Conservation (phyloP, 1,140 invertebrate species). For the Heliconius nattereri region DNA sequence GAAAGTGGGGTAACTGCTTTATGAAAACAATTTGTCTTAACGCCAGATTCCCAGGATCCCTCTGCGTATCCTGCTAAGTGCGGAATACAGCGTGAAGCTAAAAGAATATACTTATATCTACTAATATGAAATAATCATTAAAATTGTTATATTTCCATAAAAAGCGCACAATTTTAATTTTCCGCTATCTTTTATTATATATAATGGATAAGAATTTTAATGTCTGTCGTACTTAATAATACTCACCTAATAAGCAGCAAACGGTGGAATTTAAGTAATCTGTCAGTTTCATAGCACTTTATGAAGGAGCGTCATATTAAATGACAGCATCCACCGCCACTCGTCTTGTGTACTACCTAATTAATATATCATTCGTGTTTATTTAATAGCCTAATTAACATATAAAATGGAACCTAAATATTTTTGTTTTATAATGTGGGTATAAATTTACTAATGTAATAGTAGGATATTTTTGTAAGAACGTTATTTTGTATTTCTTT, state of each 20-base stretch:
- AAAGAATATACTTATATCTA: too few species aligned
- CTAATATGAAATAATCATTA: too few species aligned
- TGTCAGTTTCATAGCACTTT: slow-evolving; percentile 55
- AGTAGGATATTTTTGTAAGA: too few species aligned
- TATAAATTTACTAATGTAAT: too few species aligned
- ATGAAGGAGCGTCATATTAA: slow-evolving; percentile 47
- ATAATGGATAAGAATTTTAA: neutral
- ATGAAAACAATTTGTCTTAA: too few species aligned
- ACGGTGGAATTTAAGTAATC: slow-evolving; percentile 56
- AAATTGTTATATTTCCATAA: too few species aligned
- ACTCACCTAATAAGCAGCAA: slow-evolving; percentile 52
- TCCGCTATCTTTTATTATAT: neutral
- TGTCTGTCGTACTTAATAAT: neutral
- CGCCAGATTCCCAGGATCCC: too few species aligned
- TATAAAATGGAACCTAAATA: neutral
- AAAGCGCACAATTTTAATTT: neutral
- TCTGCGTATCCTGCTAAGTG: too few species aligned
- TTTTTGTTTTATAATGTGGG: neutral
- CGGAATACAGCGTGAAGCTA: too few species aligned
- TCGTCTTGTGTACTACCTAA: slow-evolving; percentile 39
- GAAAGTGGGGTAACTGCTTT: too few species aligned
- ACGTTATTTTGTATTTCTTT: too few species aligned
- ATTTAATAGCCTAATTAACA: slow-evolving; percentile 29
- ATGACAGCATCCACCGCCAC: slow-evolving; percentile 43
- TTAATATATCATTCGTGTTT: slow-evolving; percentile 43